phyloP scores from a whole-genome alignment of 2,113 vertebrate species.

The Mirounga angustirostris region DNA sequence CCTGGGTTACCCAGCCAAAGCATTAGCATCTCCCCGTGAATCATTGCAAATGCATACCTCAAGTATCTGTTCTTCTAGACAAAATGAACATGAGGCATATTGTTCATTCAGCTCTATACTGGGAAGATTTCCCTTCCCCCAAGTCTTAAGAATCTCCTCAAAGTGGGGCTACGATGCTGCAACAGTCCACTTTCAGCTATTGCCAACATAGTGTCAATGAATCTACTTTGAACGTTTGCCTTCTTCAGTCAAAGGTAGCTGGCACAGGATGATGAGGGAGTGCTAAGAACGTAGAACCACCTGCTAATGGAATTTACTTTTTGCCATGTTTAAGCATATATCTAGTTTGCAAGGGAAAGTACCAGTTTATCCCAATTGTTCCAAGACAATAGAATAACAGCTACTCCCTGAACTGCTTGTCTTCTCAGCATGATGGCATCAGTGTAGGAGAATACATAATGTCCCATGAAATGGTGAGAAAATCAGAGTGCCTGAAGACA shows the following conservation, averaged over 20 bases:
- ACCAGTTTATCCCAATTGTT: not conserved
- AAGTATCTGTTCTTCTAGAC: not conserved
- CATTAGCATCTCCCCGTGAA: not conserved
- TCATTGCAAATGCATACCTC: not conserved
- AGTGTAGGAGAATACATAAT: not conserved
- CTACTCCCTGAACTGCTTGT: not conserved
- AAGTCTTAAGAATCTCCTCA: not conserved
- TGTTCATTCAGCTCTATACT: not conserved
- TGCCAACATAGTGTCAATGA: not conserved
- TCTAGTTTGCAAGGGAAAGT: not conserved
- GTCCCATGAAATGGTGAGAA: not conserved
- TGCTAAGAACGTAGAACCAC: not conserved
- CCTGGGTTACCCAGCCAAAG: not conserved
- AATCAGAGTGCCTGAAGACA: not conserved
- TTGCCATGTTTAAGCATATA: not conserved
- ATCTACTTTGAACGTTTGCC: not conserved
- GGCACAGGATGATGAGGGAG: not conserved
- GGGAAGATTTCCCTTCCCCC: not conserved
- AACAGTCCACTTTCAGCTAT: not conserved
- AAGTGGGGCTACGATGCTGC: not conserved
- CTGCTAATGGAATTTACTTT: not conserved
- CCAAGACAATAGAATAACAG: not conserved
- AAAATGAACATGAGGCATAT: not conserved
- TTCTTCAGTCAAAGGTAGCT: not conserved
- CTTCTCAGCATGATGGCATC: not conserved